Evolutionary conservation across 1,140 invertebrate genomes (phyloP), one percentile per base, ranked within the genome.

Genomic region (Dermatophagoides farinae): DNA sequence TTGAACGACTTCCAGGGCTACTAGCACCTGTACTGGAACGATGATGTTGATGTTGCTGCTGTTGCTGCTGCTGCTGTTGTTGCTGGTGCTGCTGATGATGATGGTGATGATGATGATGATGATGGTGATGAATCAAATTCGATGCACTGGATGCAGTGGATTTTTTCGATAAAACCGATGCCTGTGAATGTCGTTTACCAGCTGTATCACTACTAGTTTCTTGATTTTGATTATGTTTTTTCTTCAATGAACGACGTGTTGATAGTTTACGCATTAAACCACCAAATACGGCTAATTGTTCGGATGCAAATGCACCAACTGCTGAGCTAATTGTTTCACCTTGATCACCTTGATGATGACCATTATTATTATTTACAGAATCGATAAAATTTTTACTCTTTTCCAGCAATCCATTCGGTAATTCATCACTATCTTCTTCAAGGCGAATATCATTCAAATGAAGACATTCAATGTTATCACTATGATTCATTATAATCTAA

Each of bases 391-490:
- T 55, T 14, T 55, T n/a, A 31, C 8, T 31, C 31, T 31, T 31
- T 8, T 55, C 53, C 1, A 22, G 14, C 2, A 41, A 20, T 50
- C 43, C 12, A 16, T 43, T 43, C 10, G 31, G 31, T 5, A 52
- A 14, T 11, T 55, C 53, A 14, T 55, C 53, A 40, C 23, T 38
- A 44, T n/a, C 44, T 37, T 60, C 58, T 37, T 60, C 43, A n/a
- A 60, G 58, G 12, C 47, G 43, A 38, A 60, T 60, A 44, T 60
- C 58, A 22, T 49, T 47, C 16, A 60, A 23, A 25, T 60, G 58
- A 31, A 60, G 20, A 50, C 58, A 60, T 40, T 60, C 58, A 12
- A 60, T 22, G 6, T 38, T 31, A 40, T 60, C 58, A 20, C 41
- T 46, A 38, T 58, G n/a, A 14, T 47, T 23, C 38, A 58, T 58